Evolutionary conservation across 2,113 vertebrate genomes (phyloP), one percentile per base, ranked within the genome.

Genomic region (Ammodytes marinus): DNA sequence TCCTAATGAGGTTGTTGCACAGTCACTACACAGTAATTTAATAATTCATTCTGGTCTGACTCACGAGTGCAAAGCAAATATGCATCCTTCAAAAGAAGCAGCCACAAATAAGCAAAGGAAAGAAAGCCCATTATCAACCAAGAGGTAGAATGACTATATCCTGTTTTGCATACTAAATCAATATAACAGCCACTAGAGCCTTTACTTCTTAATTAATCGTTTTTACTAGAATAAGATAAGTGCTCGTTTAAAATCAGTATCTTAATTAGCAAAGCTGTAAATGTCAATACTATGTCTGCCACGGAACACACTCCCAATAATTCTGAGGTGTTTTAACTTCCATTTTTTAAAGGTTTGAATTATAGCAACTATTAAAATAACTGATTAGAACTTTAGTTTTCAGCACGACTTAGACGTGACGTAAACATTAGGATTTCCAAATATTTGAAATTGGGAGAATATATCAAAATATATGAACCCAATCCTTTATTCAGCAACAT

Each of bases 1-100:
- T 37, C 50, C 53, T 85, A 81, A 86, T 86, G 78, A 79, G 60
- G 55, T 42, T 88, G 55, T 42, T 88, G 77, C 84, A 85, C 69
- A 74, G 19, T 72, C 40, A 76, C 49, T 35, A 79, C 27, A 27
- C 27, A 27, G 27, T 77, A 47, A 71, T 77, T 87, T 76, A 79
- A 91, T 88, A 79, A 92, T 89, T 89, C 53, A 82, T 82, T 57
- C 14, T 53, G 9, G 19, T 69, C 35, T 13, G 6, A 71, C 61
- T 61, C 66, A 43, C 64, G 69, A 47, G 77, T 53, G 64, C 57
- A 77, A 68, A 68, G 72, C 57, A 86, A 82, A 78, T 72, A 63
- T 72, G 61, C 63, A 67, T 82, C 68, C 52, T 68, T 70, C 43
- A 74, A 69, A 14, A 40, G 27, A 46, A n/a, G 53, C 6, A 7